Base-by-base conservation (phyloP, 2,888 invertebrate species). In the Microctonus aethiopoides region DNA sequence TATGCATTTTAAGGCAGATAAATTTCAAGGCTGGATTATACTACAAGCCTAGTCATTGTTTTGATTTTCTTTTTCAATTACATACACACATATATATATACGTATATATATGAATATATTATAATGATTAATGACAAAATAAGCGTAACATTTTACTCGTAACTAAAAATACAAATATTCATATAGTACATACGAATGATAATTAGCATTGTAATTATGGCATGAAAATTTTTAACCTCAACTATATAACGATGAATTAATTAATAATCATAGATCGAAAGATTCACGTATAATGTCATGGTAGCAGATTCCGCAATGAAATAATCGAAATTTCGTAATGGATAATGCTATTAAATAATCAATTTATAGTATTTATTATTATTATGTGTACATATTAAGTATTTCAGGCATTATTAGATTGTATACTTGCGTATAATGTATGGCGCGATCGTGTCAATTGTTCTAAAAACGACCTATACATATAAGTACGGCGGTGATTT, bases 391-490 rank as follows among this genome's bases (percentile, higher is more conserved):
- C 62, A 63, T 63, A 63, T 46, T 59, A 63, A 26, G 32, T 26
- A 29, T 51, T 51, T 51, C 26, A 51, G 51, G 62, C 62, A 32
- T 51, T 46, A 63, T 63, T 63, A 63, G 46, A 51, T 63, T 63
- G n/a, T 16, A 36, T n/a, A 29, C 26, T 26, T 62, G 13, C 16
- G 26, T 26, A 11, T 26, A 29, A 26, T 46, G 32, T 32, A 63
- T 29, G 51, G 51, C n/a, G 51, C 13, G 32, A 29, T 16, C 16
- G 51, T 41, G 51, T 63, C 51, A 32, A 51, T 63, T 46, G 32
- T 46, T 62, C 32, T n/a, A 41, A 13, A 46, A 26, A 20, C 24
- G n/a, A 22, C 16, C 16, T 34, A 22, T 39, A 13, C 9, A 29
- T 24, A 34, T 41, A 62, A 46, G 24, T 62, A 7, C 26, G 29